Evolutionary conservation across 1,140 invertebrate genomes (phyloP).

Genomic region (Agrypnia vestita): DNA sequence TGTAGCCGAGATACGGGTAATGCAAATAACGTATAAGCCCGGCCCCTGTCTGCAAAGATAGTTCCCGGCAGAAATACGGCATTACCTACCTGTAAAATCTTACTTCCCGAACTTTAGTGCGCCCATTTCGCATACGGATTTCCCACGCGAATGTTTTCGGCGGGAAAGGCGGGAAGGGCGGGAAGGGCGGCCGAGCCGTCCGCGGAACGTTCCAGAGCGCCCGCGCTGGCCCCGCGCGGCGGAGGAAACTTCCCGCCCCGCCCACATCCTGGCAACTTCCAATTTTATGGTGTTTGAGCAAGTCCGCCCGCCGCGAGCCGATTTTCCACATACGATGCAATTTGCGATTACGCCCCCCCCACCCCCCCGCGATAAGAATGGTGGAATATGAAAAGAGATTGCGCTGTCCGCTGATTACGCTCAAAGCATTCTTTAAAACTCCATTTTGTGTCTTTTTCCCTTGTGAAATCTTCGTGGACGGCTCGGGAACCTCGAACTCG

Average conservation of each 20-base stretch:
- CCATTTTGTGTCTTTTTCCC: not conserved
- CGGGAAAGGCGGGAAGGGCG: constrained; percentile 18
- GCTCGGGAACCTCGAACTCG: not conserved
- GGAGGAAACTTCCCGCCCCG: not conserved
- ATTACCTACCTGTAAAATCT: not conserved
- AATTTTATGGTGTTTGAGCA: constrained; percentile 74
- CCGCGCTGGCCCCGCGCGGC: not conserved
- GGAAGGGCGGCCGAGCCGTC: not conserved
- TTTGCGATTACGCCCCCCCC: constrained; percentile 58
- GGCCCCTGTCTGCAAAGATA: too few species aligned
- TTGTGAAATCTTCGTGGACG: not conserved
- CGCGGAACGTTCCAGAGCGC: not conserved
- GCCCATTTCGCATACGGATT: constrained; percentile 4
- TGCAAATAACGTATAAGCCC: too few species aligned
- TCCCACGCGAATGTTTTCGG: constrained; percentile 25
- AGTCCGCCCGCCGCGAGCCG: constrained; percentile 65
- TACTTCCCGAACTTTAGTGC: not conserved
- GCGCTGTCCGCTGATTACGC: constrained; percentile 53
- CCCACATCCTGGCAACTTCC: constrained; percentile 67
- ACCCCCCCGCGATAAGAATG: constrained; percentile 58
- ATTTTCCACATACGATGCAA: constrained; percentile 61
- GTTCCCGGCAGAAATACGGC: too few species aligned
- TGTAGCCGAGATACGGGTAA: too few species aligned
- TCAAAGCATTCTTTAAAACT: constrained; percentile 43
- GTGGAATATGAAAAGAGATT: constrained; percentile 54